A percentile compares a stretch with the other conserved stretches of the same genome.
phyloP scores from a whole-genome alignment of 2,797 vertebrate genomes.

The Crypturellus tataupa region DNA sequence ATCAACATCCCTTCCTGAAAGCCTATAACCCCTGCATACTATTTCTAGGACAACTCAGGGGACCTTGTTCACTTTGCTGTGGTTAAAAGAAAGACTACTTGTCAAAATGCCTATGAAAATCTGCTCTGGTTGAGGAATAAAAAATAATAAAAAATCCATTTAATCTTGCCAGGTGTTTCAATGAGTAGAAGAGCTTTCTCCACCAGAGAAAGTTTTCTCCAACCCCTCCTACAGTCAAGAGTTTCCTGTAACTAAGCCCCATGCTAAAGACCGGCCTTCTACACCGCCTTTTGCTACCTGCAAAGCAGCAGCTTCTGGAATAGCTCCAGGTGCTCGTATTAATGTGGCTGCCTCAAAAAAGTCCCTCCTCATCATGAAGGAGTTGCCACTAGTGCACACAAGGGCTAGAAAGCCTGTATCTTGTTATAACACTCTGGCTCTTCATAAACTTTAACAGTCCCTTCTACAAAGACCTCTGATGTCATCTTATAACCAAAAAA shows the following conservation, averaged over 20 bases:
- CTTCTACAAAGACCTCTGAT: background rate
- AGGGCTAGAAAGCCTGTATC: background rate
- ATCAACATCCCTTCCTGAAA: background rate
- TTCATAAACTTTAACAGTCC: background rate
- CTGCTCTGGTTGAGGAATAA: background rate
- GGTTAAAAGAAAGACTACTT: background rate
- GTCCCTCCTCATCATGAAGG: background rate
- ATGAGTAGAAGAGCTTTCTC: background rate
- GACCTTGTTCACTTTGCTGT: background rate
- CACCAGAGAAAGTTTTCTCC: background rate
- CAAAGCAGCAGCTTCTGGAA: background rate
- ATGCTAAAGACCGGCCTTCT: background rate
- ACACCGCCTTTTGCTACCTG: background rate
- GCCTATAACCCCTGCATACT: background rate
- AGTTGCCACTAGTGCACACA: background rate
- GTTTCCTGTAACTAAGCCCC: background rate
- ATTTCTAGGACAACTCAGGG: background rate
- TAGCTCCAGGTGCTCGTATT: background rate
- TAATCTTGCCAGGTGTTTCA: background rate
- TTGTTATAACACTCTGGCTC: background rate
- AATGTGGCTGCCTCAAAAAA: background rate
- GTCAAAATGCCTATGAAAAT: background rate
- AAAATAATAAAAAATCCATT: background rate
- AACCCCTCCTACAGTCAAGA: background rate
- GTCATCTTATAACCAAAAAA: background rate